phyloP scores from a whole-genome alignment of 2,113 vertebrate genomes.

The Ranitomeya imitator region DNA sequence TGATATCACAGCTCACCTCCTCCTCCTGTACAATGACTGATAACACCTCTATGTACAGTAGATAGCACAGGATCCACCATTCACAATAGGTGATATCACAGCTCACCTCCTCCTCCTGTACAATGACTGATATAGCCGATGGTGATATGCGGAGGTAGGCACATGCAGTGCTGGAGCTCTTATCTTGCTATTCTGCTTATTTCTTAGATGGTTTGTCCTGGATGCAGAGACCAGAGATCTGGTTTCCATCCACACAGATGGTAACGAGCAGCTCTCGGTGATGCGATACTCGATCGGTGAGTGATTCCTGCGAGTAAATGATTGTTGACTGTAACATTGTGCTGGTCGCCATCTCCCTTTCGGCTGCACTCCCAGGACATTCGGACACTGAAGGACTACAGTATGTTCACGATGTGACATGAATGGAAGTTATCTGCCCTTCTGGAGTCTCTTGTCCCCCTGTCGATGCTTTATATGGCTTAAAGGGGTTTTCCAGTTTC shows the following conservation, averaged over 20 bases:
- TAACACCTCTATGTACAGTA: too few relatives aligned
- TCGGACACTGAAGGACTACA: not conserved
- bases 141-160: too few relatives aligned
- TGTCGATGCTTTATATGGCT: not conserved
- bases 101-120: too few relatives aligned
- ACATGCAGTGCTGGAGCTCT: not conserved
- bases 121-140: too few relatives aligned
- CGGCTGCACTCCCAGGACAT: not conserved
- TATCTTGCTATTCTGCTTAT: not conserved
- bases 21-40: too few relatives aligned
- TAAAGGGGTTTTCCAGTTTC: not conserved
- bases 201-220: slow-evolving; percentile 91
- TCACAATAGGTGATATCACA: too few relatives aligned
- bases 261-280: slow-evolving; percentile 95
- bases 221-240: slow-evolving; percentile 94
- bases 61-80: too few relatives aligned
- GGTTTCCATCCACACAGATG: slow-evolving; percentile 95
- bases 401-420: not conserved
- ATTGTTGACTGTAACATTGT: not conserved
- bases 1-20: too few relatives aligned
- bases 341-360: not conserved
- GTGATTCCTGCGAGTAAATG: slow-evolving; percentile 58
- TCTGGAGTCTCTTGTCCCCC: not conserved
- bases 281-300: slow-evolving; percentile 94
- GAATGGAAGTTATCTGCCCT: not conserved